A percentile compares a stretch with the other conserved stretches of the same genome.
Conservation (phyloP, 2,888 invertebrate genomes). For the Apeira syringaria region DNA sequence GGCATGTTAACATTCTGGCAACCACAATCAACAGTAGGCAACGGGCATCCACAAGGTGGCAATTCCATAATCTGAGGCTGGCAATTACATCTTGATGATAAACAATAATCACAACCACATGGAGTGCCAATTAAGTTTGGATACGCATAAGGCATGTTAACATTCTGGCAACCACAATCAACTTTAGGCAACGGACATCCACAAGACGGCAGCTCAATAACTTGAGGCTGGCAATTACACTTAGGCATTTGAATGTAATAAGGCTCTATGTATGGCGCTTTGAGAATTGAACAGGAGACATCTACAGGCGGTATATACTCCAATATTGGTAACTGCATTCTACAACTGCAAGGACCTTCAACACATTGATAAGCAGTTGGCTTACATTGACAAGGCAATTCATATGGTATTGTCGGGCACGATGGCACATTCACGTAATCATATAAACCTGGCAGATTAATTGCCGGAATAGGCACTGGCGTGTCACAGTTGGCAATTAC, state of each 20-base stretch:
- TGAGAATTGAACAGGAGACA: conserved; percentile 1
- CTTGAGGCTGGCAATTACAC: not conserved
- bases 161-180: conserved; percentile 10
- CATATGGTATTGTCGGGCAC: not conserved
- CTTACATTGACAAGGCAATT: not conserved
- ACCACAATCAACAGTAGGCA: conserved; percentile 6
- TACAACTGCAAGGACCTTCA: conserved; percentile 1
- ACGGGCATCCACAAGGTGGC: conserved; percentile 5
- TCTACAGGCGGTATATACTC: conserved; percentile 4
- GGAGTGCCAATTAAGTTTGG: not conserved
- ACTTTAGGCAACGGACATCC: conserved; percentile 6
- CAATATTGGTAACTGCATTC: not conserved
- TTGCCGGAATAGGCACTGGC: conserved; percentile 8
- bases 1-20: conserved; percentile 1
- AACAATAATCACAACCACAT: not conserved
- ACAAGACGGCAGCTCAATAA: not conserved
- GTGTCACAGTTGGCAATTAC: conserved; percentile 8
- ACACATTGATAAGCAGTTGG: not conserved
- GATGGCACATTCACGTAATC: conserved; percentile 3
- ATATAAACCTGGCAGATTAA: conserved; percentile 10
- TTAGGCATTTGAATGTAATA: conserved; percentile 1
- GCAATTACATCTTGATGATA: not conserved
- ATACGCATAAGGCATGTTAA: not conserved
- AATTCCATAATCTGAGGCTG: not conserved
- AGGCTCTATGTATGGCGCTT: conserved; percentile 1